Evolutionary conservation across 1,140 invertebrate genomes (phyloP), one percentile per base, ranked within the genome.

Genomic region (Lucilia sericata): DNA sequence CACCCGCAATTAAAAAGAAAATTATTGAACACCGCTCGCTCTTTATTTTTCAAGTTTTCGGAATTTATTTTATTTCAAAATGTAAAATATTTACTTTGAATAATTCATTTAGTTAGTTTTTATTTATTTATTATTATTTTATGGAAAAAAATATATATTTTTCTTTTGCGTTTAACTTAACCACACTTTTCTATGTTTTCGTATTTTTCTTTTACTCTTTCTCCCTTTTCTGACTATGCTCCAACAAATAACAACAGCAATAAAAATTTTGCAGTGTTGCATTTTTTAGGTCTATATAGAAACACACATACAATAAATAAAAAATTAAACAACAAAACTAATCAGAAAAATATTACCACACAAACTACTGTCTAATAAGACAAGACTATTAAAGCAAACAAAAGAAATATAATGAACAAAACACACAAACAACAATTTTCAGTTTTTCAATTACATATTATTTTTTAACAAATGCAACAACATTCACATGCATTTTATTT

Each of bases 181-280:
- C 76, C 76, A 49, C 76, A 80, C 76, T 80, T 80, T 70, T 60
- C n/a, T 17, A 60, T 60, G n/a, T 60, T 80, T 80, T 80, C 76
- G 12, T 42, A 36, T 76, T 76, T 47, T 49, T 49, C 76, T 49
- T 17, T 80, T 19, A 21, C 36, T 78, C 75, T 80, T 21, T 12
- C 42, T 78, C 47, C 75, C 49, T 21, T 12, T n/a, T 78, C 47
- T 80, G 34, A 21, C 17, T 78, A 10, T 49, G 36, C 36, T 78
- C 74, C 30, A 34, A 34, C 42, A 47, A 78, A 42, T 17, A 42
- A 76, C 13, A 75, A 75, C 74, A 80, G n/a, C 5, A 60, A 60
- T 60, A 60, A n/a, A 12, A 21, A 70, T 70, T 30, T 12, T 70
- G 65, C 76, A 80, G 76, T 80, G 76, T 80, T 80, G 42, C 47